phyloP scores from a whole-genome alignment of 2,797 vertebrate genomes.

The Ctenochaetus hawaiiensis region DNA sequence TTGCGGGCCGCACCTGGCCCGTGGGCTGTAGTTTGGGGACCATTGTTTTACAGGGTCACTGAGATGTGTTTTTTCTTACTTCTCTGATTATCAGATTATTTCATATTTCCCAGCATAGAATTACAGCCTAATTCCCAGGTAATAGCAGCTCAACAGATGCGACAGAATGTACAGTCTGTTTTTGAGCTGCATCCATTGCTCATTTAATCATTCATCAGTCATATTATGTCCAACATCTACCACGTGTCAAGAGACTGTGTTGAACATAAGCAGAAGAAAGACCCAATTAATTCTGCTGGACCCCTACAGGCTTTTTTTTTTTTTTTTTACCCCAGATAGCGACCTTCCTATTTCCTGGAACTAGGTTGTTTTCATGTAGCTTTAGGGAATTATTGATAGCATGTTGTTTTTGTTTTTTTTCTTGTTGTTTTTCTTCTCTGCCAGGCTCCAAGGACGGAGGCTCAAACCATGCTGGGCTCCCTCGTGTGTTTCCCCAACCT shows the following conservation, averaged over 20 bases:
- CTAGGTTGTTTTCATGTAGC: conserved; percentile 45
- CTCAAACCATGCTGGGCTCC: conserved; percentile 95
- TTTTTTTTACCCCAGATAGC: neutral
- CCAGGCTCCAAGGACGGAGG: conserved; percentile 93
- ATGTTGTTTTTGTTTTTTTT: neutral
- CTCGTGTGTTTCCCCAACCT: conserved; percentile 96
- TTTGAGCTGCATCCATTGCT: neutral
- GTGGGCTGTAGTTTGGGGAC: too few species aligned
- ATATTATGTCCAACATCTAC: conserved; percentile 32
- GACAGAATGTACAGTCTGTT: conserved; percentile 7
- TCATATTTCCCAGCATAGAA: conserved; percentile 9
- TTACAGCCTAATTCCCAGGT: conserved; percentile 20
- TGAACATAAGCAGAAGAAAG: conserved; percentile 33
- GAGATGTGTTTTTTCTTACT: neutral
- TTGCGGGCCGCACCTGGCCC: too few species aligned
- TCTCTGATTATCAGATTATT: neutral
- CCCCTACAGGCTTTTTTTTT: conserved; percentile 27
- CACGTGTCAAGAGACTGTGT: conserved; percentile 17
- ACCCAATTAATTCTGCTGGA: conserved; percentile 28
- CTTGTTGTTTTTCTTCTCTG: conserved; percentile 2
- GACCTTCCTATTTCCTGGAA: conserved; percentile 42
- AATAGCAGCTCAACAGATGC: conserved; percentile 27
- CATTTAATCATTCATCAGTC: conserved; percentile 38
- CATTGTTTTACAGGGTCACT: too few species aligned
- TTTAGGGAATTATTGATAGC: conserved; percentile 30